phyloP scores from a whole-genome alignment of 2,113 vertebrate genomes.

The Polypterus senegalus region DNA sequence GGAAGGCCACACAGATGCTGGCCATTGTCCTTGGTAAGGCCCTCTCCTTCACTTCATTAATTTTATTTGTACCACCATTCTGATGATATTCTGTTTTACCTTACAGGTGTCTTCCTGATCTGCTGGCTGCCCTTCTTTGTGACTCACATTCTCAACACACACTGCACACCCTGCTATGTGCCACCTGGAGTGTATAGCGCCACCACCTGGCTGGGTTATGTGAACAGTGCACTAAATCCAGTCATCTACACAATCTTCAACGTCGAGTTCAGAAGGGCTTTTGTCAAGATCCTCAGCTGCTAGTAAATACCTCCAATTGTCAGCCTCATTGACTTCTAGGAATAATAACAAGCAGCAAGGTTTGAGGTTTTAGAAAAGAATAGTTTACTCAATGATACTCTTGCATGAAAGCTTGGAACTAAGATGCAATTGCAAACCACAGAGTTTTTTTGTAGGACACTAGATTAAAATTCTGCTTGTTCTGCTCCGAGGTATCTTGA shows the following conservation, averaged over 20 bases:
- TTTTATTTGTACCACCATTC: too few relatives aligned
- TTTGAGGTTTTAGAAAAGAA: too few relatives aligned
- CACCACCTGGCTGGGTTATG: constrained; percentile 83
- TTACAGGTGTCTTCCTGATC: constrained; percentile 76
- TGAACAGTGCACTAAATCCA: constrained; percentile 86
- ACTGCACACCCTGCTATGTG: constrained; percentile 71
- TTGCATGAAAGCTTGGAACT: too few relatives aligned
- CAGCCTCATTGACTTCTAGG: too few relatives aligned
- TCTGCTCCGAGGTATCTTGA: too few relatives aligned
- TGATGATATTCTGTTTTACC: neutral
- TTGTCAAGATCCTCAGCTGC: constrained; percentile 85
- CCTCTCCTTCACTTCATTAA: neutral
- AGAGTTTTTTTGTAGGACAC: too few relatives aligned
- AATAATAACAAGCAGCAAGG: too few relatives aligned
- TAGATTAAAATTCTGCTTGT: too few relatives aligned
- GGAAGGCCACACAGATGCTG: constrained; percentile 90
- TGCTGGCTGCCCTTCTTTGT: constrained; percentile 94
- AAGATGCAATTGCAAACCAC: too few relatives aligned
- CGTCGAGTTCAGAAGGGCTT: constrained; percentile 78
- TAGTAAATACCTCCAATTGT: constrained; percentile 25
- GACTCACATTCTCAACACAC: constrained; percentile 79
- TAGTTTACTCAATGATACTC: too few relatives aligned
- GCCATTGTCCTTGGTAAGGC: constrained; percentile 83
- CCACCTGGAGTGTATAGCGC: constrained; percentile 73
- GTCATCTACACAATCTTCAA: constrained; percentile 92